Evolutionary conservation across 2,113 vertebrate species (phyloP).

Genomic region (Sialia sialis): DNA sequence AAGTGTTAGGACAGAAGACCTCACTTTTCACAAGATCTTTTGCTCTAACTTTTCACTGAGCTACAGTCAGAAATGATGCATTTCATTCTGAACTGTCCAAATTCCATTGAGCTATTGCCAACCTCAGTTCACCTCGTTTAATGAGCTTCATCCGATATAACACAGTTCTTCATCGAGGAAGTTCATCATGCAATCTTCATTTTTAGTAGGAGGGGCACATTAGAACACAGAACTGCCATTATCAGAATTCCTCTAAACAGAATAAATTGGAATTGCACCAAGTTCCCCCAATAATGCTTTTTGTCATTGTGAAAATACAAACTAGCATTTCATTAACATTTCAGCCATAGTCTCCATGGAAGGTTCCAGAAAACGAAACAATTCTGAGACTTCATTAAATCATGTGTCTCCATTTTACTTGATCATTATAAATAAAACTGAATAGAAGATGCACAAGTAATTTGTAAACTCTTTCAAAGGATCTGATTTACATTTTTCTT

Average conservation of each 20-base stretch:
- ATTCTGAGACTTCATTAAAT: conserved; percentile 5
- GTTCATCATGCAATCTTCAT: conserved; percentile 8
- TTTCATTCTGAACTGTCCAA: background rate
- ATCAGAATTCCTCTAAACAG: background rate
- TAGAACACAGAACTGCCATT: conserved; percentile 4
- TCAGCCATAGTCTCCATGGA: conserved; percentile 31
- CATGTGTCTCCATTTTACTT: conserved; percentile 54
- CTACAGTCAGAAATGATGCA: background rate
- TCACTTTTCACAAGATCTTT: background rate
- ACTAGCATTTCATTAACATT: conserved; percentile 38
- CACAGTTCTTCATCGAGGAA: background rate
- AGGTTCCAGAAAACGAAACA: conserved; percentile 27
- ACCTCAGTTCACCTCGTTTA: background rate
- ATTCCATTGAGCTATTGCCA: background rate
- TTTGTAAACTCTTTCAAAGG: conserved; percentile 52
- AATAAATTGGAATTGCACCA: conserved; percentile 13
- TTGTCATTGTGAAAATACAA: conserved; percentile 46
- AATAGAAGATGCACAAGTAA: conserved; percentile 49
- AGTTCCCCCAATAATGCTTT: background rate
- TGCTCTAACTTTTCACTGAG: background rate
- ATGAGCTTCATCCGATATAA: background rate
- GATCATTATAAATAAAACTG: conserved; percentile 53
- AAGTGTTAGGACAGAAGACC: background rate
- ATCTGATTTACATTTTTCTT: conserved; percentile 14
- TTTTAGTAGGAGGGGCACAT: background rate